Evolutionary conservation across 2,797 vertebrate genomes (phyloP), one percentile per base, ranked within the genome.

Genomic region (Spheniscus humboldti): DNA sequence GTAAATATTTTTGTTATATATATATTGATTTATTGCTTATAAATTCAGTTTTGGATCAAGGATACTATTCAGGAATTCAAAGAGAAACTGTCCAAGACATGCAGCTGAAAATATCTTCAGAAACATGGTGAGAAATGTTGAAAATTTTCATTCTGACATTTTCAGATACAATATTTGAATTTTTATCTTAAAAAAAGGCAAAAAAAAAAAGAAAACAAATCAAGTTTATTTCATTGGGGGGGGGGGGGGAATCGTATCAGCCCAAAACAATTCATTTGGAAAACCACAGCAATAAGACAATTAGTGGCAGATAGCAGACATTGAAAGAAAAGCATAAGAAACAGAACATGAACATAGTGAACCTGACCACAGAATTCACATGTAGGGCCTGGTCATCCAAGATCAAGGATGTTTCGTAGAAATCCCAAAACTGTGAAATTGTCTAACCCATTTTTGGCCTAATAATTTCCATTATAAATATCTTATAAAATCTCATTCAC

Each of bases 371-470:
- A 31, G 9, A 3, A 35, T 53, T 60, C 31, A 41, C 5, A 22
- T 5, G 3, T 10, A 39, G 37, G 28, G 7, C 14, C 22, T 53
- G 12, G 8, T 30, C 15, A 30, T 37, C 22, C 4, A 3, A 71
- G 25, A 72, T 13, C 27, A 48, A 87, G 23, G 9, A 33, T 55
- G 2, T 41, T 56, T 59, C 0, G 0, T 0, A 84, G 47, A 86
- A 72, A 41, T 3, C 10, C 8, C 13, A 3, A 64, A 92, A 31
- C 3, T 48, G 7, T 53, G 8, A 60, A 18, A 30, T 2, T 30
- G 2, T 24, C 43, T 73, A 62, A 50, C 5, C 2, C 0, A 0
- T 9, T 52, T 56, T 37, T 33, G 7, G 3, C 23, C 41, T 72
- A n/a, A 60, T 3, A 60, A 22, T 62, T 74, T 68, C 18, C 8